Percentiles rank a stretch among this genome's conserved stretches.
phyloP scores from a whole-genome alignment of 2,113 vertebrate genomes.

The Gymnobelideus leadbeateri region DNA sequence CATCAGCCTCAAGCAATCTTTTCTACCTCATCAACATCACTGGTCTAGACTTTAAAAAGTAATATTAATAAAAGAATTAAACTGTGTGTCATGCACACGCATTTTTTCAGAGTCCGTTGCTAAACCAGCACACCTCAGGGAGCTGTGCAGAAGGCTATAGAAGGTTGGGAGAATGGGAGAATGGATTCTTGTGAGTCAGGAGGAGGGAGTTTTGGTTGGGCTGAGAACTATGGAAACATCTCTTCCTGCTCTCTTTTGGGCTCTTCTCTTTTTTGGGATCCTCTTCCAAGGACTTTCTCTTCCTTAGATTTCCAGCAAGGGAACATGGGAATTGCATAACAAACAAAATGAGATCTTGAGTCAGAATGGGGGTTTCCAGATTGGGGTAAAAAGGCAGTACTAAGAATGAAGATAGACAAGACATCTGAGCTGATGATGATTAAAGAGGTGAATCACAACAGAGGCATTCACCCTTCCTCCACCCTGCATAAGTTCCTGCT shows the following conservation, averaged over 20 bases:
- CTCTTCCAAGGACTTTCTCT: background rate
- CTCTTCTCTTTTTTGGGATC: background rate
- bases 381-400: background rate
- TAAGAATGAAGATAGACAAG: constrained; percentile 9
- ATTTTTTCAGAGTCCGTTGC: background rate
- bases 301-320: background rate
- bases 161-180: background rate
- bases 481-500: constrained; percentile 31
- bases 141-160: no score
- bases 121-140: background rate
- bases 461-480: background rate
- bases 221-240: background rate
- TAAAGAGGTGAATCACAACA: background rate
- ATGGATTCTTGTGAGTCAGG: background rate
- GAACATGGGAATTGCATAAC: background rate
- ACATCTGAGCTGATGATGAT: constrained; percentile 35
- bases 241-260: background rate
- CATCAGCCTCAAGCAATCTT: no score
- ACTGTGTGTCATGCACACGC: background rate
- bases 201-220: background rate
- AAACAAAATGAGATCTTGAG: background rate
- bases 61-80: no score
- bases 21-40: background rate
- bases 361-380: background rate
- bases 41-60: no score